Base-by-base conservation (phyloP, 92 coral and sea anemone species). In the Porites rus region DNA sequence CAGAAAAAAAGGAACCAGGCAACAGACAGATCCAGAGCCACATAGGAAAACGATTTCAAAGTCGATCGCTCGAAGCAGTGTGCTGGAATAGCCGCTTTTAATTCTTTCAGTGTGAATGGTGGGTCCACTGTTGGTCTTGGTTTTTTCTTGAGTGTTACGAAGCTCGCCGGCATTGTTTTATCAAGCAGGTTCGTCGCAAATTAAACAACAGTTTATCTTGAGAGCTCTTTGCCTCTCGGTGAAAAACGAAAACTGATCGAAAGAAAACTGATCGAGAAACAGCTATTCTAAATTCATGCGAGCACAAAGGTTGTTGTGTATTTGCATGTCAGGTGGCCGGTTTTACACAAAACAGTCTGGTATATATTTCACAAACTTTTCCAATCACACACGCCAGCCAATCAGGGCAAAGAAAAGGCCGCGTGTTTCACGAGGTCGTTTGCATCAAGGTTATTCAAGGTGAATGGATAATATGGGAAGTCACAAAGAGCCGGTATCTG, bases 1-100 rank as follows among this genome's bases (percentile, higher is more conserved):
- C 79, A 31, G 24, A 46, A 20, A 64, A 50, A 88, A 70, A 91
- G 54, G 8, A 73, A 6, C 86, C 73, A 77, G 11, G 71, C 83
- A 6, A 86, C 77, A 25, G 69, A 12, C 28, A 88, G 38, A 65
- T 91, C 91, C 53, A 83, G 51, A 6, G 74, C 82, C 61, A 84
- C 74, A 11, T 87, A 91, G 28, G 69, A 22, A 17, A 83, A 78
- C 10, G 94, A 91, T 61, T 28, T 82, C 82, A 91, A 66, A 4
- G 89, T 87, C 11, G 92, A 88, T 19, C 94, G 74, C 77, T 91
- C 87, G 46, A 91, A 91, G 12, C 94, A 91, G 53, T 91, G 89
- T 20, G 83, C 72, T 4, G 94, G 94, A 72, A 91, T 69, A 7
- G 82, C 79, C 14, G 82, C 86, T 91, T 78, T 91, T 69, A 91